Evolutionary conservation across 1,140 invertebrate species (phyloP).

Genomic region (Drosophila pectinifera): DNA sequence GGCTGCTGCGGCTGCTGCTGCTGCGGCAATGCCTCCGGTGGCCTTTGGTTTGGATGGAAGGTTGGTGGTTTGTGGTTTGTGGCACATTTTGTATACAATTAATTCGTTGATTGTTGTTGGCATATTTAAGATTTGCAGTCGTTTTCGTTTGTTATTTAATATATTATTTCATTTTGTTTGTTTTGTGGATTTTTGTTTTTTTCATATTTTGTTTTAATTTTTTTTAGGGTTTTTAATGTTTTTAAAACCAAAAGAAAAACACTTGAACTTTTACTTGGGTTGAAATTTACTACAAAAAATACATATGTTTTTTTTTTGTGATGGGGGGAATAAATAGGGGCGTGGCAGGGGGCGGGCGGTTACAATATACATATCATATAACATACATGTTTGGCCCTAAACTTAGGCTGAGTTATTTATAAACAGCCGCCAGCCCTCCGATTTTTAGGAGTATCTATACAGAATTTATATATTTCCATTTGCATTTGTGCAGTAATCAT

Average conservation of each 20-base stretch:
- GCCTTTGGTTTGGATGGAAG: constrained; percentile 43
- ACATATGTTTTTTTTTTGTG: constrained; percentile 16
- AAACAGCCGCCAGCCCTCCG: background rate
- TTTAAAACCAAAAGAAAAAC: constrained; percentile 62
- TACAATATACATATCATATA: background rate
- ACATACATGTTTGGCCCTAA: background rate
- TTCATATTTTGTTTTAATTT: constrained; percentile 19
- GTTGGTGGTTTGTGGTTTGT: constrained; percentile 5
- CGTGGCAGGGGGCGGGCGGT: constrained; percentile 3
- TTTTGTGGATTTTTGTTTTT: constrained; percentile 36
- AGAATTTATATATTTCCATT: background rate
- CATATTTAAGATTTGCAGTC: constrained; percentile 7
- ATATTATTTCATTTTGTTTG: constrained; percentile 2
- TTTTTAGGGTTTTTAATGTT: constrained; percentile 30
- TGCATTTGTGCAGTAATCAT: background rate
- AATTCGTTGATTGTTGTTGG: constrained; percentile 13
- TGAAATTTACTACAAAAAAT: constrained; percentile 31
- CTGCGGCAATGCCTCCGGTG: constrained; percentile 19
- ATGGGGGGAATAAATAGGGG: background rate
- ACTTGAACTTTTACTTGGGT: constrained; percentile 70
- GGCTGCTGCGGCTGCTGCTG: constrained; percentile 2
- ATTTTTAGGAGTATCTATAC: no score
- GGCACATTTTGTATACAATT: constrained; percentile 36
- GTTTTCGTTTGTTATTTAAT: background rate
- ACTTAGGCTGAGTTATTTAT: constrained; percentile 5